Evolutionary conservation across 2,113 vertebrate genomes (phyloP), one percentile per base, ranked within the genome.

Genomic region (Serinus canaria): DNA sequence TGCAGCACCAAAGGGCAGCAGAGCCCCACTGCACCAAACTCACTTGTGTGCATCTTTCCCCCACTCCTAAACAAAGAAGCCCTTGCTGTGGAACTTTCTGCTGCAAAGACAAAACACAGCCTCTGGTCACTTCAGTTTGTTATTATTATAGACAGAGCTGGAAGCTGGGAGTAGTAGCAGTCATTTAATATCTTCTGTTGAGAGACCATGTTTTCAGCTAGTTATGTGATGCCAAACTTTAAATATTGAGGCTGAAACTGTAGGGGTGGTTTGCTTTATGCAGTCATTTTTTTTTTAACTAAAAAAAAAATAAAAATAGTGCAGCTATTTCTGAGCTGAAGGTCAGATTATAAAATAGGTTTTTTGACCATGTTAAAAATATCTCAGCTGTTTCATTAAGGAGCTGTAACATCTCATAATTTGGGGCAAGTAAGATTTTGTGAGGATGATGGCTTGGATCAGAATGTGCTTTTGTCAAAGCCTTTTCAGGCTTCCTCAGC

Each of bases 251-350:
- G 76, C 73, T 91, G 87, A 74, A 89, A 60, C 67, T 56, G 30
- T 7, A 20, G 18, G 15, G 33, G 55, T 55, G 28, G 22, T 33
- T 91, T 21, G 5, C 46, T 79, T 63, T 64, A 13, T 84, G 49
- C 89, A 81, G 68, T 55, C 18, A 33, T 55, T 55, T 59, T 67
- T 68, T 37, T 72, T 82, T 76, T 3, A 30, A 53, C 28, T 43
- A 90, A 93, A 79, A 81, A 87, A 79, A 81, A 87, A 94, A n/a
- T n/a, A 77, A 73, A 95, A 92, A 93, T 60, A 73, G 91, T 22
- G 73, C 93, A 94, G 83, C 94, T 96, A 96, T 96, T 97, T 96
- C 93, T 94, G 94, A 95, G 93, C 74, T 95, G 94, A 92, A 96
- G 96, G 95, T 96, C 95, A 95, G 89, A 16, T 94, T 77, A 95